Base-by-base conservation (phyloP, 2,797 vertebrate genomes). In the Rhabdophis nuchalis region DNA sequence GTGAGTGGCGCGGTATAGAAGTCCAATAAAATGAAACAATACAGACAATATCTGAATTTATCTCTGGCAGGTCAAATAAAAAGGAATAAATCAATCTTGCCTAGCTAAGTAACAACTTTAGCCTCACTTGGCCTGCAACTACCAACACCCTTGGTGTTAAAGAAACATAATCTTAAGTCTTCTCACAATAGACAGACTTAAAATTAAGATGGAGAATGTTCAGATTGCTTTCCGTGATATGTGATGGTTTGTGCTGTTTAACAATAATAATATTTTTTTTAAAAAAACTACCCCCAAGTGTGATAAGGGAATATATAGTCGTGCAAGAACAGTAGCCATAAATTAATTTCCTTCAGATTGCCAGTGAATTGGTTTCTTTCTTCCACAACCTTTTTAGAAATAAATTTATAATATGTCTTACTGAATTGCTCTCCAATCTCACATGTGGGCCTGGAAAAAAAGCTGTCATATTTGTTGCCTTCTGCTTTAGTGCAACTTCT, bases 241-340 rank as follows among this genome's bases (percentile, higher is more conserved):
- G 50, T 0, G 88, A 91, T 93, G 88, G 68, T 87, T 54, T 86
- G 0, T 14, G 90, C 36, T 94, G 86, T 91, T 92, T 92, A 87
- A 72, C 68, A 72, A 72, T 72, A 36, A 36, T 50, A 50, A 46
- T 46, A 46, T 4, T 46, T 50, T 50, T 50, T 50, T 50, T 50
- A 72, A 72, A 36, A 68, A 77, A 41, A 20, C 7, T 41, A 41
- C 68, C 68, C 23, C 18, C 68, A 77, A 41, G 68, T 77, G 16
- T 77, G 8, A 77, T 77, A 41, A 41, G 32, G 68, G 68, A 77
- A 41, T 77, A 77, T 77, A 77, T 10, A 41, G 68, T 41, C 1
- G 3, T 77, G 32, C 32, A 41, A 77, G 32, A 72, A 72, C 68
- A 72, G 36, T 36, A 72, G 32, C 32, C 68, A 72, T 72, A 72